Conservation (phyloP, 2,888 invertebrate species). For the Germaria angustata region DNA sequence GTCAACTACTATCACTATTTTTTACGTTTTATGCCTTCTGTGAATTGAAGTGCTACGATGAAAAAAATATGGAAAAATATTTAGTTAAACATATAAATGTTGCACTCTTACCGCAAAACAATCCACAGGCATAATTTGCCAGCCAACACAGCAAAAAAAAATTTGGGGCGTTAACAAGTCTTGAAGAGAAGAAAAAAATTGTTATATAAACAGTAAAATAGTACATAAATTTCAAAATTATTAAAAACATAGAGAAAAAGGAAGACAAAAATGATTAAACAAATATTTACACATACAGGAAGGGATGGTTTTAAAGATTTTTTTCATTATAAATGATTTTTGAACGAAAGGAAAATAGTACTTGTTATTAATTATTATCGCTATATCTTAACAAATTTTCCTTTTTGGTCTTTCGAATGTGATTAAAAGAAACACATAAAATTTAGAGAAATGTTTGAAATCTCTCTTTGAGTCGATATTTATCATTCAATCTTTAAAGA, state of each 20-base stretch:
- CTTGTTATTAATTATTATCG: too few species aligned
- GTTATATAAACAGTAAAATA: constrained; percentile 4
- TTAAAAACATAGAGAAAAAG: background rate
- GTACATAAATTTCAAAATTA: constrained; percentile 18
- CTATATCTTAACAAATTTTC: too few species aligned
- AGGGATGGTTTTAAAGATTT: too few species aligned
- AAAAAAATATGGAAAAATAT: background rate
- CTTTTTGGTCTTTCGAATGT: too few species aligned
- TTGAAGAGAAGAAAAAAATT: constrained; percentile 28
- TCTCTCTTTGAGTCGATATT: too few species aligned
- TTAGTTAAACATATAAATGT: constrained; percentile 7
- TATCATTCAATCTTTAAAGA: too few species aligned
- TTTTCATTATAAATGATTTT: too few species aligned
- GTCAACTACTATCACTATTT: constrained; percentile 56
- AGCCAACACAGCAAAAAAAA: background rate
- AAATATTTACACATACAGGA: background rate
- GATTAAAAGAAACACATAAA: too few species aligned
- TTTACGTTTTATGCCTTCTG: constrained; percentile 54
- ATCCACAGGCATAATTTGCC: background rate
- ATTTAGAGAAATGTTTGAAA: too few species aligned
- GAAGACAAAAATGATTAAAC: background rate
- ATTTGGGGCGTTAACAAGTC: constrained; percentile 57
- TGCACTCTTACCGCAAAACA: constrained; percentile 2
- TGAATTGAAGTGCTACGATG: constrained; percentile 33
- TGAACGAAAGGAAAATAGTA: too few species aligned